These are phyloP conservation scores for Ligdia adustata DNA, from an alignment of 2,888 invertebrate genomes.

Conservation along the genomic window DNA sequence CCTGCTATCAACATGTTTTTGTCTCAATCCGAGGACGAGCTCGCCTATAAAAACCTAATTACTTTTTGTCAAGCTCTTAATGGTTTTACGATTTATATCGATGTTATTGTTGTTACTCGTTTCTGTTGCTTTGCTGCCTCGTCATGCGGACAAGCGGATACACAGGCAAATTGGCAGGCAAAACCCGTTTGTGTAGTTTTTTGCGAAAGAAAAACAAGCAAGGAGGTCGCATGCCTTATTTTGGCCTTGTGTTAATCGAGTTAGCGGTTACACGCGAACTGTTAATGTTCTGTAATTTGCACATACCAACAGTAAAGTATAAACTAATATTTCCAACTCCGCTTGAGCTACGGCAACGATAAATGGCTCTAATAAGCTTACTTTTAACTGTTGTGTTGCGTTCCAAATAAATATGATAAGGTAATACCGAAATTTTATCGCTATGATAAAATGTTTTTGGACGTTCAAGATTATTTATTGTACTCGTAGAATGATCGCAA, in stretches of 20 bases:
- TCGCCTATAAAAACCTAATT: conserved; percentile 49
- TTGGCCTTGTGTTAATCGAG: conserved; percentile 77
- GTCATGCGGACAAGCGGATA: conserved; percentile 57
- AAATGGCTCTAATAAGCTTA: conserved; percentile 46
- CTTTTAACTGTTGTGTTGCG: conserved; percentile 35
- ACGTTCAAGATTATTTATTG: conserved; percentile 35
- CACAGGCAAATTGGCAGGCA: conserved; percentile 53
- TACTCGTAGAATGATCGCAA: conserved; percentile 38
- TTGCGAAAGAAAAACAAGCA: conserved; percentile 56
- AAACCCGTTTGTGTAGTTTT: conserved; percentile 58
- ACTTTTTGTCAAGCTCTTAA: conserved; percentile 49
- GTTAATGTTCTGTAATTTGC: conserved; percentile 66
- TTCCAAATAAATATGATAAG: conserved; percentile 50
- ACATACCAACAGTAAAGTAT: conserved; percentile 49
- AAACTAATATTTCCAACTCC: conserved; percentile 48
- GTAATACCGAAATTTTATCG: conserved; percentile 33
- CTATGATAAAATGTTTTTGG: conserved; percentile 41
- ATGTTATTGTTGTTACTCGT: conserved; percentile 44
- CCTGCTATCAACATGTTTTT: conserved; percentile 29
- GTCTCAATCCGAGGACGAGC: conserved; percentile 35
- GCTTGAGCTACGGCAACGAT: conserved; percentile 39
- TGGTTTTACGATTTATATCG: conserved; percentile 48
- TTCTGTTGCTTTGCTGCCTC: conserved; percentile 45
- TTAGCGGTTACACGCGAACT: conserved; percentile 72
- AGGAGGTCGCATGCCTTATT: conserved; percentile 77